Percentiles rank a stretch among this genome's conserved stretches.
phyloP scores from a whole-genome alignment of 2,888 invertebrate species.

The Stegophylla sp. region DNA sequence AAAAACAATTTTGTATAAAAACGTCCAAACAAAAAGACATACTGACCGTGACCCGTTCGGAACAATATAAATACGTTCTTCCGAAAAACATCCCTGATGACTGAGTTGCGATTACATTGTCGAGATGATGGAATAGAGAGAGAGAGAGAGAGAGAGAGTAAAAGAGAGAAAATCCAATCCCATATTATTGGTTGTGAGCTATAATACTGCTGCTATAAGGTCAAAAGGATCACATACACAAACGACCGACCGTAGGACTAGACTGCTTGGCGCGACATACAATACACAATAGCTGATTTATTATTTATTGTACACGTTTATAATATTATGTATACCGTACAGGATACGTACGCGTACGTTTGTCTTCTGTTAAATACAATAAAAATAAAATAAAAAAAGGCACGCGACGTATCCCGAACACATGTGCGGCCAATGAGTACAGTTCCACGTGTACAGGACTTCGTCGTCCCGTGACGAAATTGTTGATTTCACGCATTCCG shows the following conservation, averaged over 20 bases:
- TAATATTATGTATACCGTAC: slow-evolving; percentile 20
- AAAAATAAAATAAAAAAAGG: slow-evolving; percentile 37
- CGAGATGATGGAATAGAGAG: slow-evolving; percentile 35
- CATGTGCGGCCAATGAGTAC: slow-evolving; percentile 33
- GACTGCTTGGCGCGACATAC: slow-evolving; percentile 53
- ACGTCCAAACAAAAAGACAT: not conserved
- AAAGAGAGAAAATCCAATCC: slow-evolving; percentile 20
- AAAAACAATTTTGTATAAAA: not conserved
- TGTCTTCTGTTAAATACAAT: slow-evolving; percentile 41
- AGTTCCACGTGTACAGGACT: slow-evolving; percentile 27
- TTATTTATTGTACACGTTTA: slow-evolving; percentile 50
- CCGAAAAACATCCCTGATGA: slow-evolving; percentile 34
- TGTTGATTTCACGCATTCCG: slow-evolving; percentile 38
- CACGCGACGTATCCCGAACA: slow-evolving; percentile 42
- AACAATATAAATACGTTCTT: not conserved
- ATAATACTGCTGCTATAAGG: no score
- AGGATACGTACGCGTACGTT: not conserved
- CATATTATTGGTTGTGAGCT: not conserved
- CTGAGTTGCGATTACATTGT: slow-evolving; percentile 38
- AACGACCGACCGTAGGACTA: slow-evolving; percentile 42
- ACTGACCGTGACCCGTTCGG: not conserved
- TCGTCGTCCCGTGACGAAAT: slow-evolving; percentile 29
- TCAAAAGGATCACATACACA: slow-evolving; percentile 39
- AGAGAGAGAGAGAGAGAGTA: slow-evolving; percentile 38
- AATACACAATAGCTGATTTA: slow-evolving; percentile 56